Evolutionary conservation across 2,113 vertebrate species (phyloP), one percentile per base, ranked within the genome.

Genomic region (Austrofundulus limnaeus): DNA sequence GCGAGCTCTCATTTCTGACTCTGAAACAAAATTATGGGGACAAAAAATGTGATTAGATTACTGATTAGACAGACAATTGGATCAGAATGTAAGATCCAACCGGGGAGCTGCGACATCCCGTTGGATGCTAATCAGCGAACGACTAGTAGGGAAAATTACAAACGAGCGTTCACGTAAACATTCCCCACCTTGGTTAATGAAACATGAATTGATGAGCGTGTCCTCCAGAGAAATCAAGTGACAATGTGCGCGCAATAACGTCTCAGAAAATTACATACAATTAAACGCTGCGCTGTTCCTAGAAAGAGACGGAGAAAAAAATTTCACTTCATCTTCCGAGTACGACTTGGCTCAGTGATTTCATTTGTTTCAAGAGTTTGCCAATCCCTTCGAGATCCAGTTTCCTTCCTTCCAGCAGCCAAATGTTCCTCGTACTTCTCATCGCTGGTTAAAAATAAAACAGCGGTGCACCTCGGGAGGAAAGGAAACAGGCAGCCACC

Each of bases 41-140:
- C 34, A 20, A 20, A 38, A 52, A 6, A 52, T 17, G 10, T 46
- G 43, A 46, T 20, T 46, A 46, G 43, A 46, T 19, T 46, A 59
- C 59, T 87, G 88, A 91, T 91, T 84, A 76, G 66, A 85, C 88
- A 82, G 63, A 79, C 89, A 89, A 92, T 91, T 91, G 78, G 83
- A 87, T 45, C 57, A 31, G 66, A 67, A 75, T 63, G 78, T 20
- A 39, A 70, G 70, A 82, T 86, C 78, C 66, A 72, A 77, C 77
- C n/a, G 37, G 90, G 85, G 88, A 92, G 23, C 59, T 63, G 20
- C 28, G n/a, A 13, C n/a, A 48, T 66, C 72, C 58, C 71, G 25
- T 71, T 55, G 24, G 59, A 68, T 49, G 6, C 24, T 72, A 73
- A 83, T 81, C 38, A 55, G 60, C 23, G 59, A 37, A 47, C 37